Base-by-base conservation (phyloP, 2,888 invertebrate genomes). In the Tinea trinotella region DNA sequence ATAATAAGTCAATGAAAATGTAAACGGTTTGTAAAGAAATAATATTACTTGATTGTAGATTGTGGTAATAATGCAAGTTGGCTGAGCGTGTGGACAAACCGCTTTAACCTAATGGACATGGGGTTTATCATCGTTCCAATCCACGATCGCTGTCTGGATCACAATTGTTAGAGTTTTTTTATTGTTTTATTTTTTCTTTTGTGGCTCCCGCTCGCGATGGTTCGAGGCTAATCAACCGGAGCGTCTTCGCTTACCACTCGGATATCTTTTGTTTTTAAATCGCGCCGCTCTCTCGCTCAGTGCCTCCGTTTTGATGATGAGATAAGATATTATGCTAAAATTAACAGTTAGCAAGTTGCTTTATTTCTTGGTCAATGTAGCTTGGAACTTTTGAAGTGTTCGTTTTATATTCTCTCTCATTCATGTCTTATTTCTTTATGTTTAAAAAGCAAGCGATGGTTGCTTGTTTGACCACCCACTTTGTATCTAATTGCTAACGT, bases 121-220 rank as follows among this genome's bases (percentile, higher is more conserved):
- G 24, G 24, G 50, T 50, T 46, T 50, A 50, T 50, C 50, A 12
- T 46, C 10, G 46, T 19, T 60, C 55, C 57, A 52, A 61, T 62
- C 62, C 60, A 59, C 61, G 60, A 62, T 60, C 59, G 54, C 56
- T 35, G 52, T 54, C 56, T 54, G 56, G 49, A 56, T 55, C 56
- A 55, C 54, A 57, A 56, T 46, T 46, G 46, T 46, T 19, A 7
- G 3, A 19, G 17, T 19, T 46, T 40, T 46, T 46, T 46, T 17
- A 15, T 46, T 46, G 17, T 19, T 40, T 40, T 40, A 7, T 40
- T 12, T 40, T 6, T 40, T 35, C 40, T 40, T 40, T 46, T 19
- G 46, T 17, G 46, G 19, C 46, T 46, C 46, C 46, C 46, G 46
- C 46, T 46, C 46, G 19, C 46, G 19, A 46, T 46, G 9, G 24